phyloP scores from a whole-genome alignment of 1,140 invertebrate species.

The Bombus vancouverensis region DNA sequence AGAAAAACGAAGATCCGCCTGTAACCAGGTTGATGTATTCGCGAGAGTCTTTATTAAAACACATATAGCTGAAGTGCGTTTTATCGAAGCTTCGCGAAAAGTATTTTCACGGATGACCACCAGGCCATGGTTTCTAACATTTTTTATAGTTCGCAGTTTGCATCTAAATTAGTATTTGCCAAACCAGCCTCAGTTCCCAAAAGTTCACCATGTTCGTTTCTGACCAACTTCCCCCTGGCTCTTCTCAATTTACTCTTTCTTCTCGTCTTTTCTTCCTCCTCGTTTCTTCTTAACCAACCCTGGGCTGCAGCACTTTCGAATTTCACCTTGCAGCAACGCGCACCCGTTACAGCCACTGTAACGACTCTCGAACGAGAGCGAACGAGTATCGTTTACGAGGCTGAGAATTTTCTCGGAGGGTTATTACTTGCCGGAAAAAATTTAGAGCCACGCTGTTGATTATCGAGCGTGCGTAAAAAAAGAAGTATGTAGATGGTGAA shows the following conservation, averaged over 20 bases:
- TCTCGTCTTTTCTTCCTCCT: background rate
- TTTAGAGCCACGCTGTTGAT: slow-evolving; percentile 35
- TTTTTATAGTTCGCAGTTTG: slow-evolving; percentile 1
- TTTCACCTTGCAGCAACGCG: slow-evolving; percentile 38
- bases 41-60: background rate
- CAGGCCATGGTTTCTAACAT: background rate
- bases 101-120: background rate
- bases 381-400: slow-evolving; percentile 50
- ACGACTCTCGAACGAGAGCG: slow-evolving; percentile 46
- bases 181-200: background rate
- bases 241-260: background rate
- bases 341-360: slow-evolving; percentile 22
- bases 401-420: slow-evolving; percentile 49
- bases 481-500: background rate
- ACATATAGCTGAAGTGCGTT: background rate
- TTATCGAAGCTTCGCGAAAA: background rate
- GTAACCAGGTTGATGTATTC: background rate
- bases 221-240: background rate
- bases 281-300: too few relatives aligned
- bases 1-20: background rate
- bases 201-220: background rate
- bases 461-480: slow-evolving; percentile 22
- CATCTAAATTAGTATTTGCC: background rate
- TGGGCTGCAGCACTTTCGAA: slow-evolving; percentile 37
- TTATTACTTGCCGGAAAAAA: slow-evolving; percentile 30